Evolutionary conservation across 2,888 invertebrate species (phyloP).

Genomic region (Archaeoteleia sp.): DNA sequence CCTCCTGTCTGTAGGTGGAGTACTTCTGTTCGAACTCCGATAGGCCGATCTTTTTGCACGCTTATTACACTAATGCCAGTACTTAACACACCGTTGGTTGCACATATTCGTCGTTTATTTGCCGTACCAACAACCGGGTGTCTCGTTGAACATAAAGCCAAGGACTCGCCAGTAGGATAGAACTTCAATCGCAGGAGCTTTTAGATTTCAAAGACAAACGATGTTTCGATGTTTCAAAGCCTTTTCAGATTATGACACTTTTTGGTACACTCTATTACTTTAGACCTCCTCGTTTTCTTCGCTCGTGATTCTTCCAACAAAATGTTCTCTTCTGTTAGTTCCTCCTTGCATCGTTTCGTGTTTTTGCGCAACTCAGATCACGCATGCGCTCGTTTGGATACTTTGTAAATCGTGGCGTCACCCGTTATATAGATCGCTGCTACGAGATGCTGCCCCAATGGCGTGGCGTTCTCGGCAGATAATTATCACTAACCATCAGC

Average conservation of each 20-base stretch:
- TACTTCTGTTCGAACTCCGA: conserved; percentile 58
- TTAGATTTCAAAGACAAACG: too few relatives aligned
- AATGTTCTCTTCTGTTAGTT: too few relatives aligned
- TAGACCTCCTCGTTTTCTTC: too few relatives aligned
- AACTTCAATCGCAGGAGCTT: too few relatives aligned
- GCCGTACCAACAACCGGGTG: conserved; percentile 64
- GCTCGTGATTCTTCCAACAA: too few relatives aligned
- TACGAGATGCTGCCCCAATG: conserved; percentile 67
- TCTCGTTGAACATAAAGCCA: conserved; percentile 43
- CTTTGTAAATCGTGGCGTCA: conserved; percentile 48
- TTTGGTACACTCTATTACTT: too few relatives aligned
- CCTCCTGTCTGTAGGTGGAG: conserved; percentile 58
- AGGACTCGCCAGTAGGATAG: too few relatives aligned
- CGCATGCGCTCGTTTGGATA: conserved; percentile 10
- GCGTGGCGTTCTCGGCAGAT: conserved; percentile 72
- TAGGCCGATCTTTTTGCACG: conserved; percentile 69
- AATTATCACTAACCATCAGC: conserved; percentile 75
- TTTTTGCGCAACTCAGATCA: conserved; percentile 4
- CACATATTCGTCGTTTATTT: conserved; percentile 66
- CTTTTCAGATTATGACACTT: too few relatives aligned
- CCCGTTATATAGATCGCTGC: conserved; percentile 67
- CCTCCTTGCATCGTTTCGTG: too few relatives aligned
- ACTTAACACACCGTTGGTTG: conserved; percentile 71
- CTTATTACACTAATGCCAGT: conserved; percentile 74
- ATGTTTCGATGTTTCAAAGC: too few relatives aligned